phyloP scores from a whole-genome alignment of 2,113 vertebrate genomes.

The Nematolebias whitei region DNA sequence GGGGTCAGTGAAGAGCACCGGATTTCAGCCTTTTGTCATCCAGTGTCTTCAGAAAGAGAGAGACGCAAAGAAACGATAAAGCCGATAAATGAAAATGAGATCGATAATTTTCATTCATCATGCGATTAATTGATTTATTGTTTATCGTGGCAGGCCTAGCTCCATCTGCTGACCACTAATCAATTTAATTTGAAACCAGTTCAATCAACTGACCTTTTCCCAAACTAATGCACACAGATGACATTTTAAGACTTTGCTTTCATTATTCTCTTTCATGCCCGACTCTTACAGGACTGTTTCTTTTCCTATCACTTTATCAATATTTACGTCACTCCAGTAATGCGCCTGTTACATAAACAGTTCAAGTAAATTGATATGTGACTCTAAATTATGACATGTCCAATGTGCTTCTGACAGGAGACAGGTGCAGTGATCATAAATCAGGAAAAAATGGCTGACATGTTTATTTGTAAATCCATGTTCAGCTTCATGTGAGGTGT shows the following conservation, averaged over 20 bases:
- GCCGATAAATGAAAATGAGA: no score
- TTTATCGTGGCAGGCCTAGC: no score
- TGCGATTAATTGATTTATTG: no score
- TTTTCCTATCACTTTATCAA: slow-evolving; percentile 3
- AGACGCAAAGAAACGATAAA: no score
- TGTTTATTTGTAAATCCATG: neutral
- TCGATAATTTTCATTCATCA: no score
- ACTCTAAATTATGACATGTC: neutral
- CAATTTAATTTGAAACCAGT: slow-evolving; percentile 54
- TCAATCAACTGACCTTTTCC: slow-evolving; percentile 59
- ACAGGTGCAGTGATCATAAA: neutral
- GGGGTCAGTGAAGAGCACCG: no score
- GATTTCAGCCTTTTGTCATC: no score
- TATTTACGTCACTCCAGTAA: neutral
- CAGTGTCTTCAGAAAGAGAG: no score
- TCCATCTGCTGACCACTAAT: slow-evolving; percentile 45
- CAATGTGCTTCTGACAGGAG: neutral
- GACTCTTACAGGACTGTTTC: slow-evolving; percentile 25
- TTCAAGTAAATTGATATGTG: neutral
- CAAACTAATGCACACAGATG: slow-evolving; percentile 46
- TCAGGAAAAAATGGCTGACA: neutral
- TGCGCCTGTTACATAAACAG: neutral
- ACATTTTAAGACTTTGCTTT: slow-evolving; percentile 52
- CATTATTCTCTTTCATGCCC: slow-evolving; percentile 35
- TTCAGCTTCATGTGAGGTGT: neutral